A percentile compares a stretch with the other conserved stretches of the same genome.
Conservation (phyloP, 2,113 vertebrate genomes). For the Colaptes auratus region DNA sequence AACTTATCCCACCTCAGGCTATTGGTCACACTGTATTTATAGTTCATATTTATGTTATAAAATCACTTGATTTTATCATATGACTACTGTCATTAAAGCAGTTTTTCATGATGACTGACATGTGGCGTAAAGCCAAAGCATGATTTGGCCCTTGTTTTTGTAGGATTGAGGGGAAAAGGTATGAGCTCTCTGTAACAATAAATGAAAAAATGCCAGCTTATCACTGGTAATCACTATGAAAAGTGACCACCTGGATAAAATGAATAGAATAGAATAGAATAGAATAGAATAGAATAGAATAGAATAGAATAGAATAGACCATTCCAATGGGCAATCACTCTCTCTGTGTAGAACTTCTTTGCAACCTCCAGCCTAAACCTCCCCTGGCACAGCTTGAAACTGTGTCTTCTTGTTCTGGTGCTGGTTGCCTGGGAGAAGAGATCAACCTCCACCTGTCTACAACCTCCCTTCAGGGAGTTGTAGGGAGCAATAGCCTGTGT, state of each 20-base stretch:
- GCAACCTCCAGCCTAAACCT: no score
- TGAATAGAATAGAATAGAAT: no score
- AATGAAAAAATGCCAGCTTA: not conserved
- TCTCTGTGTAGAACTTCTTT: no score
- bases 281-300: no score
- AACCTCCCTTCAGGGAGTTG: no score
- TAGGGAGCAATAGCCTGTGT: not conserved
- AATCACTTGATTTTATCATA: not conserved
- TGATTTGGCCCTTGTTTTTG: not conserved
- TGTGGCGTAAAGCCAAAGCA: not conserved
- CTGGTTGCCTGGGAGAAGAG: no score
- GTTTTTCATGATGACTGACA: not conserved
- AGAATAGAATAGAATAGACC: no score
- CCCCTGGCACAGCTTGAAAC: no score
- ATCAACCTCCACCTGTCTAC: no score
- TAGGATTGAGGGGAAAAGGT: not conserved
- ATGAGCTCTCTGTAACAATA: not conserved
- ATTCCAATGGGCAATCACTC: no score
- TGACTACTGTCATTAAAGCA: not conserved
- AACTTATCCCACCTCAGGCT: not conserved
- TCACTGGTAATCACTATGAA: not conserved
- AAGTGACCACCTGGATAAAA: not conserved
- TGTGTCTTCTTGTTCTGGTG: no score
- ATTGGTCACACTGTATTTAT: not conserved
- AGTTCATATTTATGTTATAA: not conserved